phyloP scores from a whole-genome alignment of 2,113 vertebrate genomes.

The Tragelaphus buxtoni region DNA sequence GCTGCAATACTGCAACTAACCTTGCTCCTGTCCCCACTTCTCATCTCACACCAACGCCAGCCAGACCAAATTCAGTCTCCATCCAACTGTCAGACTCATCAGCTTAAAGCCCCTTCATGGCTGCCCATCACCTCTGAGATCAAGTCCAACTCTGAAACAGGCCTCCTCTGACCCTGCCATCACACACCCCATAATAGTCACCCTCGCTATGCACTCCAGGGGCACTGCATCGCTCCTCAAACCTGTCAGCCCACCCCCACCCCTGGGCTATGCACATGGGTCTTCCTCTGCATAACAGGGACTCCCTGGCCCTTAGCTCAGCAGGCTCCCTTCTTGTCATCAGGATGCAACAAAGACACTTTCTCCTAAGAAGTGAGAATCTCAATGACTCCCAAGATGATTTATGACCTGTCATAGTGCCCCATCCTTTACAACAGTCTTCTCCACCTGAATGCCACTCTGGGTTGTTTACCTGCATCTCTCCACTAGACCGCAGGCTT shows the following conservation, averaged over 20 bases:
- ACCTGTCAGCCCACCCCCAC: accelerated
- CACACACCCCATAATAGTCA: not conserved
- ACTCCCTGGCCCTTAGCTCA: not conserved
- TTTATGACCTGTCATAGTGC: not conserved
- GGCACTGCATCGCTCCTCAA: not conserved
- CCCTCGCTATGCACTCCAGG: too few relatives aligned
- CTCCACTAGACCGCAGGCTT: not conserved
- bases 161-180: not conserved
- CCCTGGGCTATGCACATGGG: not conserved
- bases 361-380: not conserved
- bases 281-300: not conserved
- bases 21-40: not conserved
- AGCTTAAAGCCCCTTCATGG: not conserved
- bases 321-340: not conserved
- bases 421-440: not conserved
- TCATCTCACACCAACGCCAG: not conserved
- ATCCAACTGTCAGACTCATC: not conserved
- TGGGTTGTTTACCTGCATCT: not conserved
- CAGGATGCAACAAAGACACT: not conserved
- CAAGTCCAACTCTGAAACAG: not conserved
- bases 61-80: not conserved
- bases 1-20: not conserved
- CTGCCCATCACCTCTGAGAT: not conserved
- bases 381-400: not conserved
- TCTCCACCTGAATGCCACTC: not conserved